Percentiles rank a stretch among this genome's conserved stretches.
These are phyloP conservation scores for Cotesia chilonis DNA, from an alignment of 1,140 invertebrate species.

Conservation along the genomic window DNA sequence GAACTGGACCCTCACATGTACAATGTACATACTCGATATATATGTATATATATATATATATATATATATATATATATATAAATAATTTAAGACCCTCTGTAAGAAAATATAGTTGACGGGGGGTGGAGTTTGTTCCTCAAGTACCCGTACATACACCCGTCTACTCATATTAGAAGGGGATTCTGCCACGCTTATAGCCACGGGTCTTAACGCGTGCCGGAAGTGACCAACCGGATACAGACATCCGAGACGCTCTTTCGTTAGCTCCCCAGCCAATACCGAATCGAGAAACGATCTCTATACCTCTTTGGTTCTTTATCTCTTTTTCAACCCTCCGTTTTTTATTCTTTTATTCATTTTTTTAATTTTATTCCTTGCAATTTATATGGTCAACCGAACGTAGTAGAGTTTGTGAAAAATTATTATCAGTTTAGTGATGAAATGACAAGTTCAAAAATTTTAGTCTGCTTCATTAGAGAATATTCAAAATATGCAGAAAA, in stretches of 20 bases:
- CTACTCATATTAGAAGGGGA: neutral
- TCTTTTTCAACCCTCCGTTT: slow-evolving; percentile 9
- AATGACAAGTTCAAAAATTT: too few species aligned
- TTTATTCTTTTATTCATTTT: too few species aligned
- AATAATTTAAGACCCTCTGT: neutral
- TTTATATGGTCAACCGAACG: too few species aligned
- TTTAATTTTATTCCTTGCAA: too few species aligned
- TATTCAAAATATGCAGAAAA: too few species aligned
- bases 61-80: slow-evolving; percentile 6
- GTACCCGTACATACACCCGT: slow-evolving; percentile 11
- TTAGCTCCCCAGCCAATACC: slow-evolving; percentile 1
- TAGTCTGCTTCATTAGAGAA: too few species aligned
- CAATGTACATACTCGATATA: neutral
- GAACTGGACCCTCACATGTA: slow-evolving; percentile 19
- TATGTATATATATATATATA: slow-evolving; percentile 2
- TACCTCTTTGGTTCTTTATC: slow-evolving; percentile 9
- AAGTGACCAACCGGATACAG: slow-evolving; percentile 67
- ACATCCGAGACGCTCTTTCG: slow-evolving; percentile 58
- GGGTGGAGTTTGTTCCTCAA: slow-evolving; percentile 21
- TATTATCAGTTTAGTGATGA: too few species aligned
- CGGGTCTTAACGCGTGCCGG: slow-evolving; percentile 64
- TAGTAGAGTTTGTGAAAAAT: too few species aligned
- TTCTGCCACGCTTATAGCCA: slow-evolving; percentile 46
- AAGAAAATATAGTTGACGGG: slow-evolving; percentile 18
- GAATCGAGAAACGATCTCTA: neutral